phyloP scores from a whole-genome alignment of 2,888 invertebrate genomes.

The Baccha elongata region DNA sequence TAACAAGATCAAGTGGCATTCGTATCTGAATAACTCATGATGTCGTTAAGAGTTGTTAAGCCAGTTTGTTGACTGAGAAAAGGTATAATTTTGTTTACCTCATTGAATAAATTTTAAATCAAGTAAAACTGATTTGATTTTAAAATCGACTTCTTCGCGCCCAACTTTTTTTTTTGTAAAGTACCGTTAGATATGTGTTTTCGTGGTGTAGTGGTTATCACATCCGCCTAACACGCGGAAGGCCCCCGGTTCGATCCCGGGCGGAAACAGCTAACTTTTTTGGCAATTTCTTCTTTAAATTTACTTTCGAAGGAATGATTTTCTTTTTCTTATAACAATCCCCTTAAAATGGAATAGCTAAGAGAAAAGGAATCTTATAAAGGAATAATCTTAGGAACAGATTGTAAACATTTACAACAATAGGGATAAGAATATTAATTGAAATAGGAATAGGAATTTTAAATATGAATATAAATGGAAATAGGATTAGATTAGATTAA shows the following conservation, averaged over 20 bases:
- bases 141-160: background rate
- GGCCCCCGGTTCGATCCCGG: slow-evolving; percentile 83
- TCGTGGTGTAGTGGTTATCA: slow-evolving; percentile 83
- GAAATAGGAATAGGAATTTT: no score
- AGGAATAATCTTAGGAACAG: no score
- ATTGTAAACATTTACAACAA: no score
- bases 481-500: no score
- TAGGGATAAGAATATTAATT: no score
- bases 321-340: background rate
- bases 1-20: slow-evolving; percentile 23
- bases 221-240: slow-evolving; percentile 83
- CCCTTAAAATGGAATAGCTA: no score
- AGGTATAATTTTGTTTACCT: background rate
- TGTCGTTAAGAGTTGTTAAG: slow-evolving; percentile 52
- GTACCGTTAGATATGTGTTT: slow-evolving; percentile 76
- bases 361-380: no score
- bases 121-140: slow-evolving; percentile 8
- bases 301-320: background rate
- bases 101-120: background rate
- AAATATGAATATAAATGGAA: no score
- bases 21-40: slow-evolving; percentile 47
- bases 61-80: slow-evolving; percentile 44
- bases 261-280: slow-evolving; percentile 78
- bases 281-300: slow-evolving; percentile 11
- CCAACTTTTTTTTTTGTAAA: background rate